Evolutionary conservation across 2,113 vertebrate species (phyloP), one percentile per base, ranked within the genome.

Genomic region (Seriola aureovittata): DNA sequence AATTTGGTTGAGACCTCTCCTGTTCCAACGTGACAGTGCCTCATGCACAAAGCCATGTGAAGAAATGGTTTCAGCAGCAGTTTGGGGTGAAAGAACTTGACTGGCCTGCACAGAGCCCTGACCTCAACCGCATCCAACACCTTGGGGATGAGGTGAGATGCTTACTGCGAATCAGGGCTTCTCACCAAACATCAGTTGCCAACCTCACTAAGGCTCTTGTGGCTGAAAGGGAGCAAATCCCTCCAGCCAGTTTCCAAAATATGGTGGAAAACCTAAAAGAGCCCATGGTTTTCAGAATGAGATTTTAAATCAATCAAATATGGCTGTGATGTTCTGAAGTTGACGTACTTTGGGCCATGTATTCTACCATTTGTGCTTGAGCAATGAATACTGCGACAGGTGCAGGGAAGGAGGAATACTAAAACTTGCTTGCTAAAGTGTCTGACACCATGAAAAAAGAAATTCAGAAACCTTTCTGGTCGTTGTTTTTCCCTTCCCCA

Each of bases 361-460:
- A 17, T 4, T 25, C 8, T 9, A 25, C 5, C 34, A 48, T 23
- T 2, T 40, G 40, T 64, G 29, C 46, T 48, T 34, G 17, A 32
- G 17, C 54, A 40, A 13, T 9, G 52, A 32, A 59, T 58, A 17
- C 67, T 23, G 25, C n/a, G 25, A 23, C 23, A 17, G 16, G 25
- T 44, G 48, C 32, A 46, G 14, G 19, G 42, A 58, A 32, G 14
- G 2, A 17, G 19, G 60, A 3, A 23, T 57, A 52, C 70, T 42
- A 38, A 63, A 77, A 59, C 32, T 57, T 58, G 9, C 55, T 46
- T 34, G 21, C 21, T 52, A 23, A 57, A 34, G 19, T 23, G 23
- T 70, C 57, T 32, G 36, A 8, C 78, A 58, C 69, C 62, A 21
- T 60, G 62, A 46, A 75, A 60, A 34, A 48, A 57, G 42, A 78